Evolutionary conservation across 2,888 invertebrate genomes (phyloP).

Genomic region (Volucella inanis): DNA sequence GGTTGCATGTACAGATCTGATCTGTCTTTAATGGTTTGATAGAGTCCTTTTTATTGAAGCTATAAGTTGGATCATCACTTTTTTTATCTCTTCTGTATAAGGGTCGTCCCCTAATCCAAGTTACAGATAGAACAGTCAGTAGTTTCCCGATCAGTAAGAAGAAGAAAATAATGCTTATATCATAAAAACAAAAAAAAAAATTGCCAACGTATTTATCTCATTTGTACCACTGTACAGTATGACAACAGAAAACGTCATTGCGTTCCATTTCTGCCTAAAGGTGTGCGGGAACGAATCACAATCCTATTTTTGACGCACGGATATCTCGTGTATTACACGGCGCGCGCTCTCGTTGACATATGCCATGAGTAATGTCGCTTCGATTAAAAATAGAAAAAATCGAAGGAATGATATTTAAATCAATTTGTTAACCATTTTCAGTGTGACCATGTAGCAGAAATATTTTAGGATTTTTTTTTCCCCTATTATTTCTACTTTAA

Average conservation of each 20-base stretch:
- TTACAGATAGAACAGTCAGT: too few relatives aligned
- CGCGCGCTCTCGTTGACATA: slow-evolving; percentile 47
- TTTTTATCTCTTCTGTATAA: too few relatives aligned
- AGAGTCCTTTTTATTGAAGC: too few relatives aligned
- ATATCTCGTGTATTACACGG: slow-evolving; percentile 12
- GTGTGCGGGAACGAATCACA: slow-evolving; percentile 19
- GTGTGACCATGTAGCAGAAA: slow-evolving; percentile 56
- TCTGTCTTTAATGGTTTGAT: too few relatives aligned
- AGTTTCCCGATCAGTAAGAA: too few relatives aligned
- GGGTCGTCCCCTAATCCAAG: too few relatives aligned
- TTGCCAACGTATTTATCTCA: slow-evolving; percentile 46
- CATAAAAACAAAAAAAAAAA: too few relatives aligned
- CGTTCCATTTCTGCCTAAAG: slow-evolving; percentile 13
- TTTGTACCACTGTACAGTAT: slow-evolving; percentile 28
- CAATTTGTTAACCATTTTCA: slow-evolving; percentile 50
- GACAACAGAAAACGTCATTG: slow-evolving; percentile 24
- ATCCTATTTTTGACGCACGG: slow-evolving; percentile 52
- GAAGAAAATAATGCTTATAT: too few relatives aligned
- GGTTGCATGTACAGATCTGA: too few relatives aligned
- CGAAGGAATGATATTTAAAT: slow-evolving; percentile 19
- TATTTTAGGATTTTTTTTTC: neutral
- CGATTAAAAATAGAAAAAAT: slow-evolving; percentile 65
- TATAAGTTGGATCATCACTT: too few relatives aligned
- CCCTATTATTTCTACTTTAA: slow-evolving; percentile 12
- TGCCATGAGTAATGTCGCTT: slow-evolving; percentile 67